A percentile compares a stretch with the other conserved stretches of the same genome.
Conservation (phyloP, 2,888 invertebrate species). For the Pristionchus japonicus region DNA sequence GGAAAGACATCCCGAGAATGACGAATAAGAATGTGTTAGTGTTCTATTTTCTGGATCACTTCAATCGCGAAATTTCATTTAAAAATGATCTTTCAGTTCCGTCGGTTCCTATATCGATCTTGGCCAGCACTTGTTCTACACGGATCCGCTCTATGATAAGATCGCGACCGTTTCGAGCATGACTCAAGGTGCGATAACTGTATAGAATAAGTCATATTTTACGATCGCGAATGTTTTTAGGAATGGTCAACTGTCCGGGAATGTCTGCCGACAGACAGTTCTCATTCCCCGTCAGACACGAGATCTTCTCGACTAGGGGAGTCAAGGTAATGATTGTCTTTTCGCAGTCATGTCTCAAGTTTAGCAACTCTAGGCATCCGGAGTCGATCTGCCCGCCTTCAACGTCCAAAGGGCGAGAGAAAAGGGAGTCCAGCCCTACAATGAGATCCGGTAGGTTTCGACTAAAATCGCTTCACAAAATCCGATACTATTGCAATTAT, state of each 20-base stretch:
- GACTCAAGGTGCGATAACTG: slow-evolving; percentile 53
- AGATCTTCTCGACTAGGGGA: slow-evolving; percentile 85
- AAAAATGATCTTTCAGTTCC: not conserved
- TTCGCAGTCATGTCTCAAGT: not conserved
- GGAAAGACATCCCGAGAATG: slow-evolving; percentile 53
- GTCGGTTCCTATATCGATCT: not conserved
- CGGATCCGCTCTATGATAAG: not conserved
- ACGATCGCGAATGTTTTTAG: too few species aligned
- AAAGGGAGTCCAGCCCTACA: slow-evolving; percentile 55
- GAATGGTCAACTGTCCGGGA: slow-evolving; percentile 54
- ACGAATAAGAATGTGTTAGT: slow-evolving; percentile 49
- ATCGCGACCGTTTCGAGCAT: slow-evolving; percentile 44
- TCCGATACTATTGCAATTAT: too few species aligned
- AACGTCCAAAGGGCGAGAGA: slow-evolving; percentile 86
- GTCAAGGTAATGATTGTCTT: slow-evolving; percentile 77
- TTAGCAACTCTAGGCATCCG: slow-evolving; percentile 77
- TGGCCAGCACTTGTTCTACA: not conserved
- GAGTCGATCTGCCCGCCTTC: slow-evolving; percentile 89
- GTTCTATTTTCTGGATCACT: not conserved
- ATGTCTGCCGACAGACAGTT: slow-evolving; percentile 57
- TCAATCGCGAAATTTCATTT: not conserved
- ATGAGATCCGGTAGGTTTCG: slow-evolving; percentile 48
- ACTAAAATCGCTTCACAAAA: too few species aligned
- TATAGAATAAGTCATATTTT: not conserved
- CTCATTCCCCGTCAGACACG: slow-evolving; percentile 61